Evolutionary conservation across 2,888 invertebrate species (phyloP).

Genomic region (Rhogogaster chlorosoma): DNA sequence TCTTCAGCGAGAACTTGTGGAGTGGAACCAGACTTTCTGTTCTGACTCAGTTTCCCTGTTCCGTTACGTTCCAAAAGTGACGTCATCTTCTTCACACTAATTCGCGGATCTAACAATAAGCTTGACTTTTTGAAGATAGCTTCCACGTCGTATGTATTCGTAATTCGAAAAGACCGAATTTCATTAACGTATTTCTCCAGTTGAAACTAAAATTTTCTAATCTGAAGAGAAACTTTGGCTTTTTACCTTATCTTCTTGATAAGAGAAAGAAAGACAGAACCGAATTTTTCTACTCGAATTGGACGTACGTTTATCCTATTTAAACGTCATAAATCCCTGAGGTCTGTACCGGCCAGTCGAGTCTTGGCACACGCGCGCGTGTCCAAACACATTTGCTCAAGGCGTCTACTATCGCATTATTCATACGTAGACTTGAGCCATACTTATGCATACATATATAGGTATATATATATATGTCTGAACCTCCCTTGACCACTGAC

Average conservation of each 20-base stretch:
- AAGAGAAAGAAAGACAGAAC: not conserved
- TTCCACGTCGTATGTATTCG: not conserved
- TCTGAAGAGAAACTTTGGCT: not conserved
- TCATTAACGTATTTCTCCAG: not conserved
- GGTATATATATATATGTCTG: not conserved
- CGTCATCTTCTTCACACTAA: not conserved
- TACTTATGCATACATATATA: not conserved
- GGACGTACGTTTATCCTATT: not conserved
- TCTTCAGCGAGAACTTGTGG: no score
- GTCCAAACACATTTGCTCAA: slow-evolving; percentile 34
- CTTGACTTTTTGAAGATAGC: not conserved
- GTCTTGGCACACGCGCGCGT: slow-evolving; percentile 10
- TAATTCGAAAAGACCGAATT: not conserved
- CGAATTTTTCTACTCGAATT: not conserved
- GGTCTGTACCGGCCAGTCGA: not conserved
- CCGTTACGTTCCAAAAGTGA: not conserved
- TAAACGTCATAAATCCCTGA: not conserved
- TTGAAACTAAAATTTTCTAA: not conserved
- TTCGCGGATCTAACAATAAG: not conserved
- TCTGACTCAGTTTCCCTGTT: no score
- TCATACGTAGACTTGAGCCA: not conserved
- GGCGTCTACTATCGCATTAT: slow-evolving; percentile 14
- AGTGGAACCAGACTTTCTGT: no score
- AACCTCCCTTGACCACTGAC: slow-evolving; percentile 27
- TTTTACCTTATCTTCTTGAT: not conserved